These are phyloP conservation scores for Campaea margaritaria DNA, from an alignment of 2,888 invertebrate species.

Conservation along the genomic window DNA sequence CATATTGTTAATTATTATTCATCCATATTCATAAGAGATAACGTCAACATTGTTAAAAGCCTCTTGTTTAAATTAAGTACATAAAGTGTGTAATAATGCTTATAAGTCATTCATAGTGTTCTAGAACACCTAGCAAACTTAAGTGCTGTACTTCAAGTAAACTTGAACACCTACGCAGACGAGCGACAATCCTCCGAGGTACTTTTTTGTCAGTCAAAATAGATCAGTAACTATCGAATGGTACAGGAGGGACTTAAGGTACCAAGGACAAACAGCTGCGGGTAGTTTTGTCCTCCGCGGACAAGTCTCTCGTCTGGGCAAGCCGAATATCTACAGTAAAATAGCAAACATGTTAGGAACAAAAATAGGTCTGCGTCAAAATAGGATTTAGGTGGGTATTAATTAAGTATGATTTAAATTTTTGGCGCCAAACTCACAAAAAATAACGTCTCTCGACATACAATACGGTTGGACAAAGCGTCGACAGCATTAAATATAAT, in stretches of 20 bases:
- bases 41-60: slow-evolving; percentile 23
- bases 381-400: too few species aligned
- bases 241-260: too few species aligned
- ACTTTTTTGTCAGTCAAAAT: too few species aligned
- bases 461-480: slow-evolving; percentile 39
- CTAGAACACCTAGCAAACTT: slow-evolving; percentile 5
- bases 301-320: too few species aligned
- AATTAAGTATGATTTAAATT: slow-evolving; percentile 1
- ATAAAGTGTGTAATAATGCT: slow-evolving; percentile 16
- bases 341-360: too few species aligned
- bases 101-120: slow-evolving; percentile 18
- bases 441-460: slow-evolving; percentile 13
- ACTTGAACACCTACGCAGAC: too few species aligned
- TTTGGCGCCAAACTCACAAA: slow-evolving; percentile 17
- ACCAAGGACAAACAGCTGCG: too few species aligned
- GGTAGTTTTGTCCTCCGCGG: too few species aligned
- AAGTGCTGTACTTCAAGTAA: neutral
- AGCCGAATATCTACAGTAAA: too few species aligned
- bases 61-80: slow-evolving; percentile 26
- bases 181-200: too few species aligned
- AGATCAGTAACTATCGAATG: too few species aligned
- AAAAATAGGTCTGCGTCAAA: too few species aligned
- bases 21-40: neutral
- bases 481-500: slow-evolving; percentile 71
- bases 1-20: neutral